These are phyloP conservation scores for Vanessa tameamea DNA, from an alignment of 1,140 invertebrate genomes.

Conservation along the genomic window DNA sequence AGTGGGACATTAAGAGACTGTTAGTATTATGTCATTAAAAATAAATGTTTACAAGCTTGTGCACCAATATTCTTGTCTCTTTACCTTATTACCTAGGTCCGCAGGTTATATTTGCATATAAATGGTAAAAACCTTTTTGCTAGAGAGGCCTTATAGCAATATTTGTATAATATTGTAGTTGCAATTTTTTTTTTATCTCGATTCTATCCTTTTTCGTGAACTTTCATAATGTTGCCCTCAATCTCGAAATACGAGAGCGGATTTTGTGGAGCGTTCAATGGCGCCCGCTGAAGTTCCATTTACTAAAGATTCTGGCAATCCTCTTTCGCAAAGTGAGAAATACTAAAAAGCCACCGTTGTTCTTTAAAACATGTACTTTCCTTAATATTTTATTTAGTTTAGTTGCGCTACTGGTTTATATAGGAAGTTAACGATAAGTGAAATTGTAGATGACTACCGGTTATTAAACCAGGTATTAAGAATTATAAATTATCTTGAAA, in stretches of 20 bases:
- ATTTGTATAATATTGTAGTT: conserved; percentile 28
- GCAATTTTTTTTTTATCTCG: conserved; percentile 19
- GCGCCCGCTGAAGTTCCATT: conserved; percentile 10
- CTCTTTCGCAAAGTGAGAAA: conserved; percentile 14
- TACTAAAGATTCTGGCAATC: conserved; percentile 21
- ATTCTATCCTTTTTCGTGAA: conserved; percentile 21
- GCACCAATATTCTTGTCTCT: background rate
- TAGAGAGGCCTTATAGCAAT: conserved; percentile 18
- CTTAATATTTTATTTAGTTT: background rate
- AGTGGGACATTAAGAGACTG: no score
- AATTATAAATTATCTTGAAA: no score
- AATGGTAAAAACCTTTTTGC: conserved; percentile 20
- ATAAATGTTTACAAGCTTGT: background rate
- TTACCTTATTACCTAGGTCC: background rate
- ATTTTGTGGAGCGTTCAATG: conserved; percentile 24
- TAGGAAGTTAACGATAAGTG: no score
- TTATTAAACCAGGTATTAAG: no score
- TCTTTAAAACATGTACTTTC: background rate
- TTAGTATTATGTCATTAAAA: no score
- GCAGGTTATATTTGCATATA: conserved; percentile 21
- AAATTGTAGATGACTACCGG: no score
- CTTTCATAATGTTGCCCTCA: conserved; percentile 27
- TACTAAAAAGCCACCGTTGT: conserved; percentile 6
- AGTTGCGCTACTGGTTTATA: background rate
- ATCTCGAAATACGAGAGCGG: conserved; percentile 18